Conservation (phyloP, 2,888 invertebrate genomes). For the Diogma glabrata region DNA sequence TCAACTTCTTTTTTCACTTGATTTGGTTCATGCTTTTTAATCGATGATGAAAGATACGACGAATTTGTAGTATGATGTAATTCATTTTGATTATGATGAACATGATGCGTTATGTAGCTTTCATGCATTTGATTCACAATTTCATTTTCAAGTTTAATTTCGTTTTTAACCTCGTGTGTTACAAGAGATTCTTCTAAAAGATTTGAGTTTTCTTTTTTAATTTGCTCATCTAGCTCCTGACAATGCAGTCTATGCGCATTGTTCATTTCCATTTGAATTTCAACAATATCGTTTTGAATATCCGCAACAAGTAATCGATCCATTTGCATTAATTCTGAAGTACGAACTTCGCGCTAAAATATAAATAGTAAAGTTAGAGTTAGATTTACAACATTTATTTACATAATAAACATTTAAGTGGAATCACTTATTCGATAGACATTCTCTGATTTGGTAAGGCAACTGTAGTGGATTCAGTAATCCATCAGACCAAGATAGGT, state of each 20-base stretch:
- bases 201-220: constrained; percentile 16
- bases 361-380: constrained; percentile 23
- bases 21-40: background rate
- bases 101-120: background rate
- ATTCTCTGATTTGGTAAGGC: too few species aligned
- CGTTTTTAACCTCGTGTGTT: constrained; percentile 15
- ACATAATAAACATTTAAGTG: too few species aligned
- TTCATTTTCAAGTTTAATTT: constrained; percentile 8
- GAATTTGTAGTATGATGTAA: too few species aligned
- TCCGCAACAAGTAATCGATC: constrained; percentile 62
- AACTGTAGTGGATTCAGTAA: too few species aligned
- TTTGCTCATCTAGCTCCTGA: background rate
- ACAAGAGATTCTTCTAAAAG: background rate
- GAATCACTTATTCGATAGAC: too few species aligned
- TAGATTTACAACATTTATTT: too few species aligned
- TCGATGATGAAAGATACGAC: too few species aligned
- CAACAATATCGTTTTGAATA: constrained; percentile 51
- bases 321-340: constrained; percentile 66
- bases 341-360: constrained; percentile 54
- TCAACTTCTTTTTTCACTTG: constrained; percentile 28
- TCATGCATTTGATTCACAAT: background rate
- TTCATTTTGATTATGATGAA: background rate
- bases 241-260: constrained; percentile 11
- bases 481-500: too few species aligned
- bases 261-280: constrained; percentile 41